These are phyloP conservation scores for Varecia variegata DNA, from an alignment of 2,797 vertebrate species.

Conservation along the genomic window DNA sequence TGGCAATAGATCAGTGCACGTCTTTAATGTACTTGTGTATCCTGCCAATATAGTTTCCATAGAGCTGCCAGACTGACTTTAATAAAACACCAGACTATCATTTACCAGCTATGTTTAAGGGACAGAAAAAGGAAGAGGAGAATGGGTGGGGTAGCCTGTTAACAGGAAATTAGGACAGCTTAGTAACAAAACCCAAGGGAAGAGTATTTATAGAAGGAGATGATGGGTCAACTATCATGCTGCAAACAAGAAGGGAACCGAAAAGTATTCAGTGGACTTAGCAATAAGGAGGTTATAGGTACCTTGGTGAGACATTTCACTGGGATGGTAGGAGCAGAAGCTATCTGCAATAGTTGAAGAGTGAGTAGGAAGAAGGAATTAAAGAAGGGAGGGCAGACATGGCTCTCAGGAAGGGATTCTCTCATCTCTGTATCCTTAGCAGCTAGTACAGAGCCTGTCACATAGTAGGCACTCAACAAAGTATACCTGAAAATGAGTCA, in stretches of 20 bases:
- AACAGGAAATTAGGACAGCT: neutral
- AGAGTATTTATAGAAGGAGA: neutral
- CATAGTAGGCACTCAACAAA: neutral
- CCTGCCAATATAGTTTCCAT: neutral
- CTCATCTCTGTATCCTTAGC: neutral
- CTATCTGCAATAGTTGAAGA: neutral
- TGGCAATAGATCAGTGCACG: neutral
- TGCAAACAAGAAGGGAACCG: neutral
- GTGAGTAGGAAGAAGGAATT: neutral
- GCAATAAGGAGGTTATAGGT: neutral
- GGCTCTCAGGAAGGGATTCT: neutral
- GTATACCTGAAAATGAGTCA: neutral
- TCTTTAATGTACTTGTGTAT: neutral
- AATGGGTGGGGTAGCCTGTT: neutral
- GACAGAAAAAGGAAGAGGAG: neutral
- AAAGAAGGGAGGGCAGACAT: neutral
- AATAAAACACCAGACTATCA: conserved; percentile 3
- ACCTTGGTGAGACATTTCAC: neutral
- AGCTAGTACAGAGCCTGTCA: neutral
- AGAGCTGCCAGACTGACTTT: conserved; percentile 1
- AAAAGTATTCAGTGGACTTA: neutral
- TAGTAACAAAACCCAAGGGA: neutral
- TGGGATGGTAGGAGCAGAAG: neutral
- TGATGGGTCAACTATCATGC: neutral
- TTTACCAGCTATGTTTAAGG: neutral